Conservation (phyloP, 1,140 invertebrate genomes). For the Pseudoatta argentina region DNA sequence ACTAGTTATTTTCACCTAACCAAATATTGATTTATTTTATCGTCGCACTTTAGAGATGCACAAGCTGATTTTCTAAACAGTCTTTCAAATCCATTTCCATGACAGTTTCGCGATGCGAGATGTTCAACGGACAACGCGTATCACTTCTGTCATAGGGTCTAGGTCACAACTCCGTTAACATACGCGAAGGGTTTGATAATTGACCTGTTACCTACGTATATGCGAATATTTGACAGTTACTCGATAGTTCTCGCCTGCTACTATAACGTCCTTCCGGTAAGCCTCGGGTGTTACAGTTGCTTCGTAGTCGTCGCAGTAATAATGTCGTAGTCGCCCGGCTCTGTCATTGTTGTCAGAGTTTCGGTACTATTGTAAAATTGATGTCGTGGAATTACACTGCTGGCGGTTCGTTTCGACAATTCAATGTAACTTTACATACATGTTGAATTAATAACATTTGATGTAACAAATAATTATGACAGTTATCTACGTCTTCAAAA, state of each 20-base stretch:
- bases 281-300: slow-evolving; percentile 46
- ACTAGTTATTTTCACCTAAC: neutral
- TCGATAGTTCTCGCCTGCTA: slow-evolving; percentile 70
- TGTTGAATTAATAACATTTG: neutral
- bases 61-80: neutral
- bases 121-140: slow-evolving; percentile 42
- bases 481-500: neutral
- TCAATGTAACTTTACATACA: slow-evolving; percentile 35
- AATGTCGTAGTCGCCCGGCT: slow-evolving; percentile 47
- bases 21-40: neutral
- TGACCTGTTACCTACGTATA: slow-evolving; percentile 59
- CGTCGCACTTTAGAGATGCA: neutral
- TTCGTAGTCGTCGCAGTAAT: slow-evolving; percentile 50
- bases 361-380: slow-evolving; percentile 49
- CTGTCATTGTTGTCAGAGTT: slow-evolving; percentile 65
- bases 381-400: slow-evolving; percentile 47
- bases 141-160: slow-evolving; percentile 64
- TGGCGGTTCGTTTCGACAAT: slow-evolving; percentile 41
- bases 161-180: slow-evolving; percentile 65
- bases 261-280: slow-evolving; percentile 68
- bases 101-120: slow-evolving; percentile 42
- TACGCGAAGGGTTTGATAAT: slow-evolving; percentile 68
- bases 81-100: neutral
- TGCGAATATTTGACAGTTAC: slow-evolving; percentile 70
- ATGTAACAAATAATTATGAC: neutral